Evolutionary conservation across 2,797 vertebrate genomes (phyloP).

Genomic region (Pipistrellus pygmaeus): DNA sequence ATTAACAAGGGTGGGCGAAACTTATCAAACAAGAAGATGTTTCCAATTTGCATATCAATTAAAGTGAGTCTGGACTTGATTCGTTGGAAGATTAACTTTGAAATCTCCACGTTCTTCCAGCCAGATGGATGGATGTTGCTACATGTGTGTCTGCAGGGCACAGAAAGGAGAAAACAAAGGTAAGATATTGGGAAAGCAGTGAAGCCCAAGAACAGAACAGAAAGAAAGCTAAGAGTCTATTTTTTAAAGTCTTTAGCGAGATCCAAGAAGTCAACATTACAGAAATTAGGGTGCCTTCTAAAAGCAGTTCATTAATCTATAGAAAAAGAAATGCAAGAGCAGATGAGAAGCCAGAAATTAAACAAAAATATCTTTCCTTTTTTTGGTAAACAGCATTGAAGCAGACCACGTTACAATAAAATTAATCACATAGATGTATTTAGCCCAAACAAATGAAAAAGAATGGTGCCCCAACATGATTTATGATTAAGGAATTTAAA

Average conservation of each 20-base stretch:
- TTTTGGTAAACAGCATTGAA: constrained; percentile 38
- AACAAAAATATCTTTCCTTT: constrained; percentile 59
- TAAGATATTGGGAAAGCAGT: not conserved
- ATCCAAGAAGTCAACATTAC: not conserved
- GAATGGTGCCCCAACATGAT: constrained; percentile 26
- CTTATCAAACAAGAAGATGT: not conserved
- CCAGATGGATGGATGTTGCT: not conserved
- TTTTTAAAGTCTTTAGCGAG: not conserved
- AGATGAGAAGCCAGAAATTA: constrained; percentile 47
- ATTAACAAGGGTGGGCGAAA: not conserved
- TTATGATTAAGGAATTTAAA: constrained; percentile 59
- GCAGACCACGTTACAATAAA: constrained; percentile 43
- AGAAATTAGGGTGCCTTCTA: not conserved
- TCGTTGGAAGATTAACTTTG: not conserved
- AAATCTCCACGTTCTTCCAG: not conserved
- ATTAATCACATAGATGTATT: constrained; percentile 47
- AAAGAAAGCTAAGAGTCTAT: not conserved
- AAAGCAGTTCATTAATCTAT: not conserved
- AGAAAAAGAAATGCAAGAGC: constrained; percentile 6
- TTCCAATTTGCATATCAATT: not conserved
- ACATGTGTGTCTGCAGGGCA: not conserved
- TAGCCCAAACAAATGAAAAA: constrained; percentile 50
- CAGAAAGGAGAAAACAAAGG: not conserved
- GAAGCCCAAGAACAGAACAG: not conserved
- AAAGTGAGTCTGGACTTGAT: not conserved